phyloP scores from a whole-genome alignment of 2,113 vertebrate species.

The Procavia capensis region DNA sequence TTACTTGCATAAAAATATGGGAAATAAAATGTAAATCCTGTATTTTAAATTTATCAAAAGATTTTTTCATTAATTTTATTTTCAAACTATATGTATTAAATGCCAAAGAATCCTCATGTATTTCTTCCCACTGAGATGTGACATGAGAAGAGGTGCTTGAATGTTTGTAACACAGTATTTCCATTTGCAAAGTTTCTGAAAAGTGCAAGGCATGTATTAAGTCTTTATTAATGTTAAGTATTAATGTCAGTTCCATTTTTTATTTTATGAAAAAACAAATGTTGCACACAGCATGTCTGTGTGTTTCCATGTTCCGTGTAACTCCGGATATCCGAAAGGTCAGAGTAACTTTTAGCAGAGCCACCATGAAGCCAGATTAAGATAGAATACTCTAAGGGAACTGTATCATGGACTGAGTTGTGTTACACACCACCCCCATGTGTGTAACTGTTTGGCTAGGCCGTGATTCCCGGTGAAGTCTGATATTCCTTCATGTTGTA shows the following conservation, averaged over 20 bases:
- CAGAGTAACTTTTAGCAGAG: not conserved
- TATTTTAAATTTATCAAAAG: constrained; percentile 7
- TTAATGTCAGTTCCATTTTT: not conserved
- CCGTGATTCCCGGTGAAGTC: too few species aligned
- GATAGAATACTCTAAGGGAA: not conserved
- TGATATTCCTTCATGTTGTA: too few species aligned
- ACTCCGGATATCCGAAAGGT: not conserved
- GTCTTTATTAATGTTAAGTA: not conserved
- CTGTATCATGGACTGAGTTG: too few species aligned
- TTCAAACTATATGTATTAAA: not conserved
- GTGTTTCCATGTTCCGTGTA: not conserved
- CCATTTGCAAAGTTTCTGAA: not conserved
- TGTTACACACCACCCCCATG: too few species aligned
- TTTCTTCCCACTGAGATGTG: not conserved
- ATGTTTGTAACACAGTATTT: not conserved
- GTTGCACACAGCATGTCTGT: not conserved
- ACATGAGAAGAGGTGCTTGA: not conserved
- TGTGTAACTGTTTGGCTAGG: too few species aligned
- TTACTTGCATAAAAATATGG: not conserved
- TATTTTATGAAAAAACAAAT: not conserved
- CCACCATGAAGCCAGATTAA: not conserved
- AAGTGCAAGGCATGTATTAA: not conserved
- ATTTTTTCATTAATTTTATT: constrained; percentile 17
- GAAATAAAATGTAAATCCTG: not conserved
- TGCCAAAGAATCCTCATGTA: not conserved